Evolutionary conservation across 2,888 invertebrate species (phyloP).

Genomic region (Conops quadrifasciatus): DNA sequence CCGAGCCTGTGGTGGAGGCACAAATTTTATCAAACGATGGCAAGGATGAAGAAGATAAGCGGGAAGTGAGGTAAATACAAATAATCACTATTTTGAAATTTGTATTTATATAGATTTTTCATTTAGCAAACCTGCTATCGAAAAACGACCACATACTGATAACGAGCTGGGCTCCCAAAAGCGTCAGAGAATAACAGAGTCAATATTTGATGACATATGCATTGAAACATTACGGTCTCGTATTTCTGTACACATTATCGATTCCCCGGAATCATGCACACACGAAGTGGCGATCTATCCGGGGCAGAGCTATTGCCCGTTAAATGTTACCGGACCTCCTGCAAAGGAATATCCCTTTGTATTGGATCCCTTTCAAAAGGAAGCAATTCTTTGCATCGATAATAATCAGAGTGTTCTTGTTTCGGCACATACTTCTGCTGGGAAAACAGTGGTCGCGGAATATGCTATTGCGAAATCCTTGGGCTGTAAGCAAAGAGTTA

Average conservation of each 20-base stretch:
- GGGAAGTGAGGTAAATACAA: constrained; percentile 29
- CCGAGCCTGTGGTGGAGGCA: constrained; percentile 39
- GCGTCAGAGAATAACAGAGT: constrained; percentile 53
- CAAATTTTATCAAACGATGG: neutral
- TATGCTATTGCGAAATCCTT: constrained; percentile 95
- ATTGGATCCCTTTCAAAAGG: constrained; percentile 97
- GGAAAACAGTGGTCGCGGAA: constrained; percentile 99
- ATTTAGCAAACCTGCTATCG: constrained; percentile 34
- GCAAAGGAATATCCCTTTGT: constrained; percentile 94
- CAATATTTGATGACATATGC: constrained; percentile 67
- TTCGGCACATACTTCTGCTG: constrained; percentile 99
- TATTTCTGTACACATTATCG: constrained; percentile 87
- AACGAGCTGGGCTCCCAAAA: constrained; percentile 39
- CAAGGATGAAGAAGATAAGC: constrained; percentile 4
- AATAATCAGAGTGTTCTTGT: constrained; percentile 98
- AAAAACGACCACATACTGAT: constrained; percentile 40
- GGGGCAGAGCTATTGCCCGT: constrained; percentile 77
- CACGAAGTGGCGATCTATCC: constrained; percentile 97
- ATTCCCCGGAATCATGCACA: constrained; percentile 90
- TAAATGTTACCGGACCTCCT: constrained; percentile 73
- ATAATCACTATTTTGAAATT: constrained; percentile 36
- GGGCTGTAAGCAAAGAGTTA: constrained; percentile 94
- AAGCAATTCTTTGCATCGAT: constrained; percentile 95
- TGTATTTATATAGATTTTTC: neutral
- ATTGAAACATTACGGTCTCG: constrained; percentile 80